A percentile compares a stretch with the other conserved stretches of the same genome.
These are phyloP conservation scores for Lasioglossum pauxillum DNA, from an alignment of 2,888 invertebrate species.

Conservation along the genomic window DNA sequence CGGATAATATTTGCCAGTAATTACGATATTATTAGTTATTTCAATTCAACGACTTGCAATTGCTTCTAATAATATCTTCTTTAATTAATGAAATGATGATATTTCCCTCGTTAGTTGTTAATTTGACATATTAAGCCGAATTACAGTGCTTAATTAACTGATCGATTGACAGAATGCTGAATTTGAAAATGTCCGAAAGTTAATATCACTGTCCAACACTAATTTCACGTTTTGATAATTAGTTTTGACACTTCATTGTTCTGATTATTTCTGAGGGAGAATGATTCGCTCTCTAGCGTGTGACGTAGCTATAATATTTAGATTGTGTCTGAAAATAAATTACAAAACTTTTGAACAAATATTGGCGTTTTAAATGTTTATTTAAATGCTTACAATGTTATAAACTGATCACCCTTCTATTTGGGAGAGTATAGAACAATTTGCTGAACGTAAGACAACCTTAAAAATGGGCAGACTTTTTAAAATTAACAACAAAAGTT, in stretches of 20 bases:
- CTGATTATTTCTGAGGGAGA: not conserved
- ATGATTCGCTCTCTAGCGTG: not conserved
- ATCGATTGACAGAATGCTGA: not conserved
- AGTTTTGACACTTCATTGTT: not conserved
- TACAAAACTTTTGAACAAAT: too few species aligned
- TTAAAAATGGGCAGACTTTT: too few species aligned
- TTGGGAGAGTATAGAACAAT: too few species aligned
- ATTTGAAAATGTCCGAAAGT: not conserved
- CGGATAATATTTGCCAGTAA: not conserved
- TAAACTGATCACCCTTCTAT: too few species aligned
- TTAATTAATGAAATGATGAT: slow-evolving; percentile 2
- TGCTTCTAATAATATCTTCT: not conserved
- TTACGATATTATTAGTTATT: not conserved
- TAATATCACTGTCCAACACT: not conserved
- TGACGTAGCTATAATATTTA: too few species aligned
- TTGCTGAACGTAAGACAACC: too few species aligned
- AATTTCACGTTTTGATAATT: not conserved
- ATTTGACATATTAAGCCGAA: not conserved
- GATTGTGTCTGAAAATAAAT: too few species aligned
- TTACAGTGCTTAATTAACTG: not conserved
- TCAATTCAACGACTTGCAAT: not conserved
- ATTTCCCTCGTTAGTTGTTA: not conserved
- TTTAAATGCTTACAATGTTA: too few species aligned
- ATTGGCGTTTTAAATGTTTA: too few species aligned
- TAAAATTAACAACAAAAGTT: too few species aligned